Evolutionary conservation across 1,140 invertebrate species (phyloP), one percentile per base, ranked within the genome.

Genomic region (Bacillus rossius): DNA sequence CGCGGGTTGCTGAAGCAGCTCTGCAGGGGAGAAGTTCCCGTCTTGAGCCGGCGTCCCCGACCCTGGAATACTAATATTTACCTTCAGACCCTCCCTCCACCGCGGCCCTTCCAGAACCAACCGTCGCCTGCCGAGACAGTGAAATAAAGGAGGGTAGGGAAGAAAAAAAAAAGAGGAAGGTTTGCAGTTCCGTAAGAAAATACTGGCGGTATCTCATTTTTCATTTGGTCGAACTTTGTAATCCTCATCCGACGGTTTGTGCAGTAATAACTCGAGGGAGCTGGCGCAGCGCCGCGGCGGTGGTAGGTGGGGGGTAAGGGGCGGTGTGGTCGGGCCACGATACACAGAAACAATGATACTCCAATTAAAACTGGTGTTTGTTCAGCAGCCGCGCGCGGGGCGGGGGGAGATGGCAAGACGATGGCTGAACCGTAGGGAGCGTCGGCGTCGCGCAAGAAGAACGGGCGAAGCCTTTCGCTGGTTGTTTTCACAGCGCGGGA

Each of bases 161-260:
- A n/a, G n/a, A n/a, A n/a, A n/a, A n/a, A n/a, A n/a, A 34, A 34
- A 34, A 55, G 48, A 55, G 58, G 55, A 60, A 55, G 42, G 58
- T 60, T 60, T 60, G 58, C 58, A 55, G 48, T 58, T 20, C 16
- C 26, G 51, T 60, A 60, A 60, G 58, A 60, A 60, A 60, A 55
- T 60, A 55, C 43, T 60, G 29, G 29, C 29, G 29, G 58, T 60
- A 56, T 60, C 58, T 60, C 58, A 60, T 60, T 60, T 60, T 60
- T 60, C 58, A 60, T 60, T 60, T 60, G 53, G 58, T 55, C 58
- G 58, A 60, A 60, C 58, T 60, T 60, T 60, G 57, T 58, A 60
- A 60, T 60, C 58, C 58, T 60, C 58, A 60, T 60, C 57, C 52
- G 57, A 48, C n/a, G 41, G 55, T 45, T 26, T 60, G 49, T 52